Evolutionary conservation across 53 echinoderm and acorn worm species (phyloP).

Genomic region (Holothuria scabra): DNA sequence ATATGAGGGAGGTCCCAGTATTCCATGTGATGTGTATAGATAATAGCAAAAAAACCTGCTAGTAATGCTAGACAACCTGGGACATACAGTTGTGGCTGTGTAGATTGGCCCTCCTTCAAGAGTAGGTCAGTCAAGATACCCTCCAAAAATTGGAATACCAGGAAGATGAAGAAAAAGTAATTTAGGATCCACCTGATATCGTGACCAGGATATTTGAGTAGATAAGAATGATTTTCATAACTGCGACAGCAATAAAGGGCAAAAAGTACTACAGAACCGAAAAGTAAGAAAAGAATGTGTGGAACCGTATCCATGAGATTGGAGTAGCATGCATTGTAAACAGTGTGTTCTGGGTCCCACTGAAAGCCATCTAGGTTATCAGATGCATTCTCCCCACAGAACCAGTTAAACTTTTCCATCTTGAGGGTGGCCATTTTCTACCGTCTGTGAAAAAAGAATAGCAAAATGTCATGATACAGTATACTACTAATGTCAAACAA

Average conservation of each 20-base stretch:
- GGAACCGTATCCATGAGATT: slow-evolving; percentile 70
- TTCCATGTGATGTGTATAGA: slow-evolving; percentile 70
- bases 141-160: slow-evolving; percentile 59
- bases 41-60: slow-evolving; percentile 55
- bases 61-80: slow-evolving; percentile 61
- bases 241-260: slow-evolving; percentile 61
- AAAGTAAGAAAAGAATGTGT: slow-evolving; percentile 69
- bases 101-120: slow-evolving; percentile 38
- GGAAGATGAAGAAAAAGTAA: slow-evolving; percentile 48
- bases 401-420: slow-evolving; percentile 67
- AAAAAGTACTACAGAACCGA: slow-evolving; percentile 62
- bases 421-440: not conserved
- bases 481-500: too few relatives aligned
- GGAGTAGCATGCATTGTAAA: slow-evolving; percentile 74
- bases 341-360: slow-evolving; percentile 57
- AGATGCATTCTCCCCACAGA: slow-evolving; percentile 54
- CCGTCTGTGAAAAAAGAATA: too few relatives aligned
- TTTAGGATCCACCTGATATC: slow-evolving; percentile 53
- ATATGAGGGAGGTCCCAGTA: slow-evolving; percentile 67
- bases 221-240: slow-evolving; percentile 55
- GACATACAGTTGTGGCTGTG: slow-evolving; percentile 84
- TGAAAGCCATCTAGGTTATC: slow-evolving; percentile 52
- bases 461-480: too few relatives aligned
- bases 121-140: slow-evolving; percentile 67
- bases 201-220: slow-evolving; percentile 72